Conservation (phyloP, 1,140 invertebrate species). For the Eriosoma lanigerum region DNA sequence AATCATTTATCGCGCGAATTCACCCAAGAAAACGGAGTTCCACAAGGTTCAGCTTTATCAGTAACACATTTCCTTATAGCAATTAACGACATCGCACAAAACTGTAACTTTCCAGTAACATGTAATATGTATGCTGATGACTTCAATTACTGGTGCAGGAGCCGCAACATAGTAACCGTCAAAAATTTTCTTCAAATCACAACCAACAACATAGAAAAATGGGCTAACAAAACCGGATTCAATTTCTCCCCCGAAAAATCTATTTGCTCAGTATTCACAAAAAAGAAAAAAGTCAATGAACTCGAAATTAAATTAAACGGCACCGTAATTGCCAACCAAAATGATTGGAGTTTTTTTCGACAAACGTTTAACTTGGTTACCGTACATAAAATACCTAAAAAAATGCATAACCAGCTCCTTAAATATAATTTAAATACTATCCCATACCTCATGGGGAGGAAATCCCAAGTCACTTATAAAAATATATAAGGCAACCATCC, state of each 20-base stretch:
- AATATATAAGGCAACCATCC: not conserved
- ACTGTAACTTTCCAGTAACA: not conserved
- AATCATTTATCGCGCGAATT: not conserved
- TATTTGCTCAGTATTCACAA: not conserved
- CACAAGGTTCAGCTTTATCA: not conserved
- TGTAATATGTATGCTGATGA: not conserved
- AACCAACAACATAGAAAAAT: not conserved
- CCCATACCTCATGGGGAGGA: not conserved
- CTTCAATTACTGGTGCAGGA: not conserved
- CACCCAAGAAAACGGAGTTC: slow-evolving; percentile 3
- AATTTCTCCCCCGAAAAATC: not conserved
- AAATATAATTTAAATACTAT: slow-evolving; percentile 14
- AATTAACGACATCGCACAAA: not conserved
- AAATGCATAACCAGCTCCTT: not conserved
- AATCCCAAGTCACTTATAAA: not conserved
- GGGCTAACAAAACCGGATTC: not conserved
- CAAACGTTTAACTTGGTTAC: not conserved
- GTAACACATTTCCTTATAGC: not conserved
- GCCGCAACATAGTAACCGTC: not conserved
- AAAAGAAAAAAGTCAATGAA: not conserved
- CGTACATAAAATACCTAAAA: not conserved
- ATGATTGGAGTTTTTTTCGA: not conserved
- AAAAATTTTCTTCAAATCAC: not conserved
- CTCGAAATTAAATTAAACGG: not conserved
- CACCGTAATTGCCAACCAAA: not conserved